Base-by-base conservation (phyloP, 2,113 vertebrate species). In the Salminus brasiliensis region DNA sequence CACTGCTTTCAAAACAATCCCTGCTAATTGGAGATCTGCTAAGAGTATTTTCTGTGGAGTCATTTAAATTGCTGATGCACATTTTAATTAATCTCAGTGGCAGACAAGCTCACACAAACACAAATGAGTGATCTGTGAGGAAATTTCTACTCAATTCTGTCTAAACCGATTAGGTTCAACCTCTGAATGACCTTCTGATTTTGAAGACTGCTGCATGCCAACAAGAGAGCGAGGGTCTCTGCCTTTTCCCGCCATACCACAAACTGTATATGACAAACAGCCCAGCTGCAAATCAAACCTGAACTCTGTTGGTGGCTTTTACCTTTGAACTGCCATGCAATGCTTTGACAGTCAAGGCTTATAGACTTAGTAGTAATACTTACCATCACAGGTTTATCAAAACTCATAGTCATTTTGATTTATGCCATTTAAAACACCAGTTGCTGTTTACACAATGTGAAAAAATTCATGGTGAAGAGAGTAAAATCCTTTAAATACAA, bases 1-100 rank as follows among this genome's bases (percentile, higher is more conserved):
- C 63, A 66, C 62, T 69, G 74, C 49, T 68, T 32, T n/a, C 67
- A 76, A 36, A 43, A 63, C 47, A 78, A 49, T 74, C 34, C 41
- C 57, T 15, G 12, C 29, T 79, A 63, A 39, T 34, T 63, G 29
- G 59, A 63, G 30, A 7, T 34, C 30, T 32, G 30, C 60, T 63
- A 63, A 63, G 30, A 3, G 30, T 34, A 60, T 60, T 60, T 30
- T 27, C 57, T 30, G 25, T 16, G 13, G 16, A 21, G 18, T 63
- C 21, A 12, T 0, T 34, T 9, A 0, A 18, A 16, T 43, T 13
- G 32, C 52, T 34, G 15, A 39, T 8, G 12, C 72, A 79, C 85
- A 78, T 57, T 34, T 63, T 18, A 34, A 63, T 34, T 63, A 5
- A 21, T 34, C 30, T 63, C 60, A 34, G 18, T 7, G 30, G 16